Conservation (phyloP, 2,888 invertebrate species). For the Epinotia brunnichana region DNA sequence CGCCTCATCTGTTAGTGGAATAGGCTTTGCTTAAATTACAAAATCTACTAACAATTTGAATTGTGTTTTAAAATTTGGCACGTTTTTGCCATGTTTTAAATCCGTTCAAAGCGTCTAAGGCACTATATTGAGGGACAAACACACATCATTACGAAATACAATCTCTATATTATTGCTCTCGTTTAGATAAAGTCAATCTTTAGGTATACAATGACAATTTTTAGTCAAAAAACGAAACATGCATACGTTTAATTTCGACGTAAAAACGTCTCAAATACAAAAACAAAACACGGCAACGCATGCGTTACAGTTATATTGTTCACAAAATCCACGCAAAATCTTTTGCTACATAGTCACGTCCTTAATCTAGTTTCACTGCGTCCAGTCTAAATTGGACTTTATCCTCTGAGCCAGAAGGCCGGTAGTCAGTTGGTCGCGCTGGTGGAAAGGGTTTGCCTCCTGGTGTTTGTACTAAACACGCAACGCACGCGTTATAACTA, state of each 20-base stretch:
- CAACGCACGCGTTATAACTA: neutral
- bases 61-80: slow-evolving; percentile 62
- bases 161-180: slow-evolving; percentile 36
- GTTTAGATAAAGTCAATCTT: slow-evolving; percentile 25
- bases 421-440: slow-evolving; percentile 1
- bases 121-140: slow-evolving; percentile 69
- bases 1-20: slow-evolving; percentile 29
- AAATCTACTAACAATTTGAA: slow-evolving; percentile 43
- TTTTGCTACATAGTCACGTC: neutral
- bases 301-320: slow-evolving; percentile 12
- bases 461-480: slow-evolving; percentile 88
- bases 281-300: slow-evolving; percentile 1
- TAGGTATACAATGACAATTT: slow-evolving; percentile 16
- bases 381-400: slow-evolving; percentile 8
- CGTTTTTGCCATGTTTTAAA: slow-evolving; percentile 60
- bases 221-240: neutral
- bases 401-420: slow-evolving; percentile 2
- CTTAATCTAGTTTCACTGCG: slow-evolving; percentile 25
- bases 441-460: slow-evolving; percentile 81
- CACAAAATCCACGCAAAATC: neutral
- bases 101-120: slow-evolving; percentile 68
- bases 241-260: slow-evolving; percentile 3
- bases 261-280: neutral
- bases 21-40: slow-evolving; percentile 37
- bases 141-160: slow-evolving; percentile 25